Conservation (phyloP, 1,140 invertebrate species). For the Conus betulinus region DNA sequence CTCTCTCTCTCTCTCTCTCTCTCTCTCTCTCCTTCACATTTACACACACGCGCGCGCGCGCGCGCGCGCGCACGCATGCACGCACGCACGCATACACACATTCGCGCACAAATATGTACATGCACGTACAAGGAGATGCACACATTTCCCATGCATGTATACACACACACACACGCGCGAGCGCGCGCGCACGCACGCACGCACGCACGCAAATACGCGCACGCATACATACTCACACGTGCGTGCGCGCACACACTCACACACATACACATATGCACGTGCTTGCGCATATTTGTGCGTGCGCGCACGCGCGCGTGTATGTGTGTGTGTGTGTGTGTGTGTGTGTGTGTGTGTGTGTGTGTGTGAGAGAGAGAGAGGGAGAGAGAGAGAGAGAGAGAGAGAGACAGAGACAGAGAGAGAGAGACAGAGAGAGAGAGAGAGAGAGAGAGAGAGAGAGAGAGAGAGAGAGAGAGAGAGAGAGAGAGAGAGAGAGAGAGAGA, state of each 20-base stretch:
- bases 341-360: neutral
- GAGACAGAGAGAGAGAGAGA: neutral
- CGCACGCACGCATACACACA: neutral
- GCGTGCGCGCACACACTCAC: neutral
- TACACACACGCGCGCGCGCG: neutral
- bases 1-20: conserved; percentile 21
- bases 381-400: neutral
- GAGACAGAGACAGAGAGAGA: neutral
- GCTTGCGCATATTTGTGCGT: neutral
- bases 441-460: neutral
- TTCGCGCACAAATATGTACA: neutral
- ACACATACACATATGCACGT: too few species aligned
- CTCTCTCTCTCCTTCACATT: conserved; percentile 2
- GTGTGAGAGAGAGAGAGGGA: neutral
- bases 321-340: neutral
- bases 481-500: conserved; percentile 1
- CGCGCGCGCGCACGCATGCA: neutral
- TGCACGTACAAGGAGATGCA: neutral
- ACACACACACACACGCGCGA: neutral
- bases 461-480: neutral
- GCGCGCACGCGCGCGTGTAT: neutral
- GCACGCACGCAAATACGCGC: neutral
- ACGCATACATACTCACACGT: neutral
- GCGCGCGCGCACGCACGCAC: neutral
- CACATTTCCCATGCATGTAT: neutral